Conservation (phyloP, 2,888 invertebrate genomes). For the Drosophila falleni region DNA sequence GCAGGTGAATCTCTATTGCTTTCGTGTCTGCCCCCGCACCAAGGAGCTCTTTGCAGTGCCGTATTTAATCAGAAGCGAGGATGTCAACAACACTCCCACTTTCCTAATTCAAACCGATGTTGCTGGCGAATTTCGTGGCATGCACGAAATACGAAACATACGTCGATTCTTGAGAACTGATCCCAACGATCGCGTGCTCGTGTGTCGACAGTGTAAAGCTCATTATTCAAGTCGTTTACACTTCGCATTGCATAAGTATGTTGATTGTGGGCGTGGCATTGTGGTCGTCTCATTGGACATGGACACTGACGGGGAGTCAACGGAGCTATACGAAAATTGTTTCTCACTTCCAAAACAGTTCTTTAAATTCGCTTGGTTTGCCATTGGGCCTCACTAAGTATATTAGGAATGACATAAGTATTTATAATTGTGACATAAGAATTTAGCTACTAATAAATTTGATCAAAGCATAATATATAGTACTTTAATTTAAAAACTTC, state of each 20-base stretch:
- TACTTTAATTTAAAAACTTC: neutral
- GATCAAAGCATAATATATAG: neutral
- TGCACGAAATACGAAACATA: constrained; percentile 57
- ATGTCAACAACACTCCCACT: constrained; percentile 57
- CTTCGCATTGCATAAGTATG: constrained; percentile 56
- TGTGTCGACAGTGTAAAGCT: constrained; percentile 50
- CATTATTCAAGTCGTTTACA: constrained; percentile 47
- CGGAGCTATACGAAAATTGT: constrained; percentile 64
- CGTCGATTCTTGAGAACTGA: constrained; percentile 45
- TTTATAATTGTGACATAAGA: neutral
- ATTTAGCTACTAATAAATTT: neutral
- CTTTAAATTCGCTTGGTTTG: constrained; percentile 65
- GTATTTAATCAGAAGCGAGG: constrained; percentile 48
- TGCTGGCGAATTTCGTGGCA: constrained; percentile 50
- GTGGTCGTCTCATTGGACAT: constrained; percentile 21
- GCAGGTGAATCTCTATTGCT: constrained; percentile 60
- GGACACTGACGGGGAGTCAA: constrained; percentile 39
- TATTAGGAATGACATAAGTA: neutral
- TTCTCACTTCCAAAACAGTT: constrained; percentile 86
- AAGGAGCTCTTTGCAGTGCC: constrained; percentile 65
- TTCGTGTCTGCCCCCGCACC: constrained; percentile 63
- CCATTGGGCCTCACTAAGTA: constrained; percentile 21
- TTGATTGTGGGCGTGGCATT: constrained; percentile 64
- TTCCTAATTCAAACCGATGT: constrained; percentile 65
- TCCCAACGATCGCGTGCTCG: constrained; percentile 41